These are phyloP conservation scores for Chaetodon trifascialis DNA, from an alignment of 2,113 vertebrate genomes.

Conservation along the genomic window DNA sequence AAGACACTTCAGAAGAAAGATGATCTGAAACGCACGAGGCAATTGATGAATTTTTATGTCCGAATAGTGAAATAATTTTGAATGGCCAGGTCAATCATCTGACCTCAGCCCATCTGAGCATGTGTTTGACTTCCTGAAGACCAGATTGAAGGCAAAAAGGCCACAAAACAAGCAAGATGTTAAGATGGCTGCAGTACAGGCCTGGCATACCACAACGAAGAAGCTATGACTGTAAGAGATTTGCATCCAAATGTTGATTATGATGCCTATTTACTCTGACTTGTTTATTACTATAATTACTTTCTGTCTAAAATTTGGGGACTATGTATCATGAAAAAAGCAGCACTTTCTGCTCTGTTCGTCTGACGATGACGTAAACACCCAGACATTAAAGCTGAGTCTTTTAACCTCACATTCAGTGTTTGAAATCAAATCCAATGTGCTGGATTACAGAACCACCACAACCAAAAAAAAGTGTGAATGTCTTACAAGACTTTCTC, in stretches of 20 bases:
- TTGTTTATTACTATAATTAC: neutral
- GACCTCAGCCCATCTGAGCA: constrained; percentile 41
- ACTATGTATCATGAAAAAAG: neutral
- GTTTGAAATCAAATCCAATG: neutral
- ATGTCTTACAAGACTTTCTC: neutral
- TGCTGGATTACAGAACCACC: neutral
- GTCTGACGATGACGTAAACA: neutral
- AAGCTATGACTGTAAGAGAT: neutral
- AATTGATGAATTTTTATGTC: neutral
- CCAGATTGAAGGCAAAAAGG: constrained; percentile 49
- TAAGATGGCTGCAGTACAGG: constrained; percentile 43
- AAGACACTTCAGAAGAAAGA: neutral
- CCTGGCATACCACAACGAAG: neutral
- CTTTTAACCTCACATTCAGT: neutral
- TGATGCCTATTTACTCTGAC: neutral
- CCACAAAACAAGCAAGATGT: constrained; percentile 17
- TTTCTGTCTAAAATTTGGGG: constrained; percentile 5
- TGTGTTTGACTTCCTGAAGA: constrained; percentile 50
- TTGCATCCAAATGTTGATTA: constrained; percentile 17
- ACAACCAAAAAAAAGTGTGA: neutral
- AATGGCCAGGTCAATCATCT: constrained; percentile 3
- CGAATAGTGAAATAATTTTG: constrained; percentile 5
- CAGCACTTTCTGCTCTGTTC: neutral
- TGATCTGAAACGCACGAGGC: neutral
- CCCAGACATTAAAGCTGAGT: neutral